A percentile compares a stretch with the other conserved stretches of the same genome.
Conservation (phyloP, 2,113 vertebrate species). For the Ramphastos sulfuratus region DNA sequence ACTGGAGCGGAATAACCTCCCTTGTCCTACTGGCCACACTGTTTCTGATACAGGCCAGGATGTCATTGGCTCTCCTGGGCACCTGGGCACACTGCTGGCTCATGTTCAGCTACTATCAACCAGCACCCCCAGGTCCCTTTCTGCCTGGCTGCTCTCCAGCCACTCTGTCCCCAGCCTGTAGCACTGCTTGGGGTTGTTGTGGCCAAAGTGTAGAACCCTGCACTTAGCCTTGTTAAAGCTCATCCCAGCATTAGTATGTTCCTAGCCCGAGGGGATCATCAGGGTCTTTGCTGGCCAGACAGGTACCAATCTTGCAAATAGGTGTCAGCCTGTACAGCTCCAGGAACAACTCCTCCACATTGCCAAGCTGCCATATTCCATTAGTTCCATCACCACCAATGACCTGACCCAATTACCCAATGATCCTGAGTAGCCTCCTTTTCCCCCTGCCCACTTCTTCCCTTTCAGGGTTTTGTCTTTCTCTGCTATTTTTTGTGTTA, state of each 20-base stretch:
- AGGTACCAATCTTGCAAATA: fast-evolving
- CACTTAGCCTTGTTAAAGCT: no score
- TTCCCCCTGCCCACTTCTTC: neutral
- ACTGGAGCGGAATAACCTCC: no score
- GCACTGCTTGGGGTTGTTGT: no score
- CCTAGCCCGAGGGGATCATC: fast-evolving
- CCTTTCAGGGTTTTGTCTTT: neutral
- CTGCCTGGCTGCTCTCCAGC: no score
- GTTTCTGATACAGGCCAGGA: no score
- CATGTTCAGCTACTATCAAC: no score
- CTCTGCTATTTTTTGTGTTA: neutral
- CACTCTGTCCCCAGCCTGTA: no score
- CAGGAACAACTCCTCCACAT: neutral
- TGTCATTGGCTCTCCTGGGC: no score
- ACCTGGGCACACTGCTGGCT: no score
- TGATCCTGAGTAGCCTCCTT: neutral
- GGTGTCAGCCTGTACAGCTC: neutral
- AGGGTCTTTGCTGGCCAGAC: neutral
- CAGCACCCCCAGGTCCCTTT: no score
- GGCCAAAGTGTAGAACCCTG: no score
- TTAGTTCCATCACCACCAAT: neutral
- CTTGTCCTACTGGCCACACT: no score
- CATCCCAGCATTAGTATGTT: neutral
- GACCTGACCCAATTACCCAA: neutral
- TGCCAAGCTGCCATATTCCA: neutral